These are phyloP conservation scores for Drosophila oshimai DNA, from an alignment of 1,140 invertebrate species.

Conservation along the genomic window DNA sequence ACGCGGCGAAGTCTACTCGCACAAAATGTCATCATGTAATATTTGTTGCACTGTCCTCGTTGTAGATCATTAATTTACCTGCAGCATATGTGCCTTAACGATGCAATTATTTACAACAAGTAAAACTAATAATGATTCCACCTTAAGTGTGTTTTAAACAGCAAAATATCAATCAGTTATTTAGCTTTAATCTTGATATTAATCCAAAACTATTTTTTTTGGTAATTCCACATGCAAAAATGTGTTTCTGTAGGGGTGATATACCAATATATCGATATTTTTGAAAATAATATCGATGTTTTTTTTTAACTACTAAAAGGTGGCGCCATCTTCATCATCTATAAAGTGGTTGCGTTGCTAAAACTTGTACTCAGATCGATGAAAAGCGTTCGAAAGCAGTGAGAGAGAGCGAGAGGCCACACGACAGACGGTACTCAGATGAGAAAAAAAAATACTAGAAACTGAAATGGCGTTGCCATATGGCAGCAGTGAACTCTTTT, in stretches of 20 bases:
- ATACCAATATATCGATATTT: background rate
- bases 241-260: conserved; percentile 21
- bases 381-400: no score
- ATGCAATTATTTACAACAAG: conserved; percentile 50
- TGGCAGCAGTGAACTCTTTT: no score
- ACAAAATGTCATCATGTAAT: conserved; percentile 64
- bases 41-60: conserved; percentile 31
- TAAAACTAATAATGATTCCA: conserved; percentile 11
- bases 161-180: conserved; percentile 10
- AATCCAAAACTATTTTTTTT: conserved; percentile 35
- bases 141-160: conserved; percentile 15
- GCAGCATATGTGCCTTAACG: conserved; percentile 31
- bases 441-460: no score
- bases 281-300: no score
- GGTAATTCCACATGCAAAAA: conserved; percentile 37
- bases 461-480: no score
- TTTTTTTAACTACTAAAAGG: no score
- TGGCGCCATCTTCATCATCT: no score
- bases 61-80: conserved; percentile 40
- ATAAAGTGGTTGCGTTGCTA: no score
- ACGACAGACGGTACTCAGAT: no score
- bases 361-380: no score
- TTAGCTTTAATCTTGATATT: conserved; percentile 18
- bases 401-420: no score
- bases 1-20: conserved; percentile 17